These are phyloP conservation scores for Uloborus plumipes DNA, from an alignment of 2,888 invertebrate genomes.

Conservation along the genomic window DNA sequence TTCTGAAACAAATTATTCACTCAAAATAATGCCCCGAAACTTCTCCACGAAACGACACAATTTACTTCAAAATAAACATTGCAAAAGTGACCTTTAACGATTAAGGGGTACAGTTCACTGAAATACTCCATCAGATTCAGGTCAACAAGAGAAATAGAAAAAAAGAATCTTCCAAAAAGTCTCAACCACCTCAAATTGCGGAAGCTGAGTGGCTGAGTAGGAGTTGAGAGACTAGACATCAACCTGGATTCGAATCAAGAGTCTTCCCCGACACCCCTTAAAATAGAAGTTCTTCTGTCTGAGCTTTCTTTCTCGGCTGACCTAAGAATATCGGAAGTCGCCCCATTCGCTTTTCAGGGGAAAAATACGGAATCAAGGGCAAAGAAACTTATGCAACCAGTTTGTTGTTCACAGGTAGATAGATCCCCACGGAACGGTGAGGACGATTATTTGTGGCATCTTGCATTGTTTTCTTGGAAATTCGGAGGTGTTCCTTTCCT, in stretches of 20 bases:
- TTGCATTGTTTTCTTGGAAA: too few relatives aligned
- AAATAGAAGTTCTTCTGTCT: conserved; percentile 47
- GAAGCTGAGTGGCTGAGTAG: conserved; percentile 42
- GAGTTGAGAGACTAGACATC: conserved; percentile 49
- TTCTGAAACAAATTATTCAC: too few relatives aligned
- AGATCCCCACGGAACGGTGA: too few relatives aligned
- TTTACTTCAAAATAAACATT: too few relatives aligned
- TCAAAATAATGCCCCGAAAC: too few relatives aligned
- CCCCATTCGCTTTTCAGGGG: neutral
- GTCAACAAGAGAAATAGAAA: neutral
- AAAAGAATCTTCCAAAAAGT: neutral
- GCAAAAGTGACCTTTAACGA: neutral
- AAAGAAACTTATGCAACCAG: conserved; percentile 46
- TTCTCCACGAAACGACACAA: too few relatives aligned
- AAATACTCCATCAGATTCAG: neutral
- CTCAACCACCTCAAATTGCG: conserved; percentile 50
- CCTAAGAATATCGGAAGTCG: conserved; percentile 45
- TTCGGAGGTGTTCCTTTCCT: too few relatives aligned
- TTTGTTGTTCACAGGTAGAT: conserved; percentile 44
- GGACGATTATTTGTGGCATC: too few relatives aligned
- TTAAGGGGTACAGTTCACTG: neutral
- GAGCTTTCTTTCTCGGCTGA: conserved; percentile 22
- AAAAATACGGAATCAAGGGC: conserved; percentile 47
- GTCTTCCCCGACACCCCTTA: neutral
- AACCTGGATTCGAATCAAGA: conserved; percentile 56